These are phyloP conservation scores for Clanis bilineata DNA, from an alignment of 2,888 invertebrate species.

Conservation along the genomic window DNA sequence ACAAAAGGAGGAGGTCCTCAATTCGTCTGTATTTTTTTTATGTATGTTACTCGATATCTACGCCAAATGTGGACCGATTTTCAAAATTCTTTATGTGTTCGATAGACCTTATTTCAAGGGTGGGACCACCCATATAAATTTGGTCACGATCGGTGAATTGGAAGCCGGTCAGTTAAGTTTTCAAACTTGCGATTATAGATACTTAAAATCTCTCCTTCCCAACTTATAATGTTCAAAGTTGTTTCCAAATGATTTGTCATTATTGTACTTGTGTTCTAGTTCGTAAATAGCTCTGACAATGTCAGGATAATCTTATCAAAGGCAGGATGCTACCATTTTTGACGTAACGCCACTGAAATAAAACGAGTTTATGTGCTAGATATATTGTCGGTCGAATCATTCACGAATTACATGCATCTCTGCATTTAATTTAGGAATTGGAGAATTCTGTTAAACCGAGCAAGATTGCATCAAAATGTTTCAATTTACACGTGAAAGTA, in stretches of 20 bases:
- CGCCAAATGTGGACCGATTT: too few relatives aligned
- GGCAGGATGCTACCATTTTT: constrained; percentile 44
- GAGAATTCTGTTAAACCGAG: neutral
- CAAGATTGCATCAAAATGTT: neutral
- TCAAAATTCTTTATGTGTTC: too few relatives aligned
- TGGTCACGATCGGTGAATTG: too few relatives aligned
- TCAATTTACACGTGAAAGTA: neutral
- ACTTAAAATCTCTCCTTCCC: too few relatives aligned
- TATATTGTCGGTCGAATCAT: constrained; percentile 4
- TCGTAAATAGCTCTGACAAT: constrained; percentile 24
- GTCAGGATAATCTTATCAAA: constrained; percentile 58
- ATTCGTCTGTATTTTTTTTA: too few relatives aligned
- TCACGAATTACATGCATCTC: neutral
- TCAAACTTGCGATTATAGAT: too few relatives aligned
- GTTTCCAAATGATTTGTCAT: constrained; percentile 22
- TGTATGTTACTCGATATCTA: too few relatives aligned
- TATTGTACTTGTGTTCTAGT: constrained; percentile 25
- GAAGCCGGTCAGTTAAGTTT: too few relatives aligned
- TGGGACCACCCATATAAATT: too few relatives aligned
- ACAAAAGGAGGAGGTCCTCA: too few relatives aligned
- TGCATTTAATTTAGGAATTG: neutral
- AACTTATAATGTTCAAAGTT: constrained; percentile 4
- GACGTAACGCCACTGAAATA: constrained; percentile 13
- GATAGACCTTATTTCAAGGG: too few relatives aligned
- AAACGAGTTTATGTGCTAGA: constrained; percentile 10